Evolutionary conservation across 35 echinoderm and acorn worm species (phyloP).

Genomic region (Hemicentrotus pulcherrimus): DNA sequence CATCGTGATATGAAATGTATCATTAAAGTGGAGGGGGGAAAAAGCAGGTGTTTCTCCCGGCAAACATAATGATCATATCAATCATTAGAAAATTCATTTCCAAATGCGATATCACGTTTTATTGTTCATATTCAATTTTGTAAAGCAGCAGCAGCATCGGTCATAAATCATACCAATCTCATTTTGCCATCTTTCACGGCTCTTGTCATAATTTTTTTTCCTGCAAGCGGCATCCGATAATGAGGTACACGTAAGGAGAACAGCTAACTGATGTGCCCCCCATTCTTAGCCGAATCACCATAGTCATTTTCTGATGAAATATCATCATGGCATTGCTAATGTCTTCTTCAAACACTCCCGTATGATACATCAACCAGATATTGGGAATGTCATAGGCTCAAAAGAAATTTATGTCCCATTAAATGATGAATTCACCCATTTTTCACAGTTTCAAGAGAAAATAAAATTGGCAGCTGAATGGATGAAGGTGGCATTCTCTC

Average conservation of each 20-base stretch:
- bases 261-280: slow-evolving; percentile 15
- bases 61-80: neutral
- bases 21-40: neutral
- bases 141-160: neutral
- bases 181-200: neutral
- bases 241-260: slow-evolving; percentile 10
- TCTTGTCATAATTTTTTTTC: neutral
- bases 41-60: neutral
- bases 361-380: slow-evolving; percentile 4
- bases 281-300: neutral
- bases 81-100: slow-evolving; percentile 14
- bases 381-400: neutral
- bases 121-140: slow-evolving; percentile 20
- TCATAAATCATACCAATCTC: neutral
- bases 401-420: neutral
- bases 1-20: neutral
- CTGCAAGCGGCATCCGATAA: neutral
- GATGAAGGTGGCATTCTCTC: neutral
- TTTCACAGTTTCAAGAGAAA: neutral
- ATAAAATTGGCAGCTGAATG: neutral
- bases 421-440: slow-evolving; percentile 11
- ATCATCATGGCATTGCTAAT: neutral
- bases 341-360: neutral
- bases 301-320: slow-evolving; percentile 2
- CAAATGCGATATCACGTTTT: slow-evolving; percentile 10